Percentiles rank a stretch among this genome's conserved stretches.
Conservation (phyloP, 2,113 vertebrate genomes). For the Cromileptes altivelis region DNA sequence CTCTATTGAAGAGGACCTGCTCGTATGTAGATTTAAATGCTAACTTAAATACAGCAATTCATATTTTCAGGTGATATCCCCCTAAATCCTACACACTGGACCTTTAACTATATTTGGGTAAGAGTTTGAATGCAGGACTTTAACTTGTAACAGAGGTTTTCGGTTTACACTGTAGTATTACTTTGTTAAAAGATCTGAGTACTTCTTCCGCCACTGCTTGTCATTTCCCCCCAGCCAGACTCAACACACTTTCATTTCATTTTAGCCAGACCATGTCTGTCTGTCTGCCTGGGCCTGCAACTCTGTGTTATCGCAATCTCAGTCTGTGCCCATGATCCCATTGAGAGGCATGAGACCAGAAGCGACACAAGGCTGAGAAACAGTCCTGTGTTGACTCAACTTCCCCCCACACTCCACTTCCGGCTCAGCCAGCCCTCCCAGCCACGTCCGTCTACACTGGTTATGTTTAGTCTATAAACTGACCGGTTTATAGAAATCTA, state of each 20-base stretch:
- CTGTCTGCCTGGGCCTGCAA: neutral
- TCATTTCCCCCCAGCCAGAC: neutral
- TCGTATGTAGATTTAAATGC: too few species aligned
- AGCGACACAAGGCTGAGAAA: constrained; percentile 59
- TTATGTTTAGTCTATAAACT: too few species aligned
- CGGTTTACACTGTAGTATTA: too few species aligned
- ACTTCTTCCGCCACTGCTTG: too few species aligned
- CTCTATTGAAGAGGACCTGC: too few species aligned
- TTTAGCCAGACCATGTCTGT: neutral
- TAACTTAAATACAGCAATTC: too few species aligned
- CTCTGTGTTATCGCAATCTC: constrained; percentile 33
- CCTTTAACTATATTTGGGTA: neutral
- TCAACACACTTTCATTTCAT: constrained; percentile 28
- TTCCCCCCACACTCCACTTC: constrained; percentile 34
- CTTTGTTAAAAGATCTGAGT: too few species aligned
- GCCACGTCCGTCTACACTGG: constrained; percentile 17
- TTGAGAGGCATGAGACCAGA: constrained; percentile 65
- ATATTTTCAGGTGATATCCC: too few species aligned
- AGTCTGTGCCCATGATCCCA: constrained; percentile 25
- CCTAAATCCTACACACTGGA: too few species aligned
- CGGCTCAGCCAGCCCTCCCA: constrained; percentile 23
- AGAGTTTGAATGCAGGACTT: neutral
- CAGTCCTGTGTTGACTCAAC: constrained; percentile 65
- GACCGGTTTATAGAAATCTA: too few species aligned
- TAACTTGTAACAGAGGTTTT: neutral